Evolutionary conservation across 2,113 vertebrate species (phyloP).

Genomic region (Fregata magnificens): DNA sequence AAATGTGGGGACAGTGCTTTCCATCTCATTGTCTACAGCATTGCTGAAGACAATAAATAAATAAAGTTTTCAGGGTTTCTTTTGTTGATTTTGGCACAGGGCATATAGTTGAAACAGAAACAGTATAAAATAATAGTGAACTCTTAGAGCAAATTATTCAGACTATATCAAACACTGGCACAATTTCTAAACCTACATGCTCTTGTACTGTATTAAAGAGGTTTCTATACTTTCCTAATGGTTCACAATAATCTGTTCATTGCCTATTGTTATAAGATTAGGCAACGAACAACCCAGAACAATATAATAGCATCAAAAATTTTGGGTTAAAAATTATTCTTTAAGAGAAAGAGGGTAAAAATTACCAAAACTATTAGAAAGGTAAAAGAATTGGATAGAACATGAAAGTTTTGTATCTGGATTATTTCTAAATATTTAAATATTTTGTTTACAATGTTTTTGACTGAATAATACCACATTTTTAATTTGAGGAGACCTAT

Average conservation of each 20-base stretch:
- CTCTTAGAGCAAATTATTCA: not conserved
- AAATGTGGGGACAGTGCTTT: not conserved
- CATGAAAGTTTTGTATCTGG: not conserved
- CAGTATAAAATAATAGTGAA: not conserved
- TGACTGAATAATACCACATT: not conserved
- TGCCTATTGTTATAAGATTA: not conserved
- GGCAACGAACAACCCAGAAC: not conserved
- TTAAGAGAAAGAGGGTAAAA: not conserved
- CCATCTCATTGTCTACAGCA: fast-evolving
- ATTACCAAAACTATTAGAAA: not conserved
- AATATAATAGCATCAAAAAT: not conserved
- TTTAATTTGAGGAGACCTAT: not conserved
- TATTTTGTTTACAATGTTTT: not conserved
- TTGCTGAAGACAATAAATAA: not conserved
- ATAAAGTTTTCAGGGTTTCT: not conserved
- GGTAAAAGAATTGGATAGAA: not conserved
- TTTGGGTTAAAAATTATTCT: not conserved
- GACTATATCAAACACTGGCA: not conserved
- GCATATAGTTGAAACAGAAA: not conserved
- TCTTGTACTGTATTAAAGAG: not conserved
- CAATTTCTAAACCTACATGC: not conserved
- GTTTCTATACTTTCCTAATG: not conserved
- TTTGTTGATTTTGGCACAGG: not conserved
- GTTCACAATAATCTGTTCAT: not conserved
- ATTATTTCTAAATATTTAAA: not conserved